Base-by-base conservation (phyloP, 35 echinoderm and acorn worm genomes). In the Chiridota heheva region DNA sequence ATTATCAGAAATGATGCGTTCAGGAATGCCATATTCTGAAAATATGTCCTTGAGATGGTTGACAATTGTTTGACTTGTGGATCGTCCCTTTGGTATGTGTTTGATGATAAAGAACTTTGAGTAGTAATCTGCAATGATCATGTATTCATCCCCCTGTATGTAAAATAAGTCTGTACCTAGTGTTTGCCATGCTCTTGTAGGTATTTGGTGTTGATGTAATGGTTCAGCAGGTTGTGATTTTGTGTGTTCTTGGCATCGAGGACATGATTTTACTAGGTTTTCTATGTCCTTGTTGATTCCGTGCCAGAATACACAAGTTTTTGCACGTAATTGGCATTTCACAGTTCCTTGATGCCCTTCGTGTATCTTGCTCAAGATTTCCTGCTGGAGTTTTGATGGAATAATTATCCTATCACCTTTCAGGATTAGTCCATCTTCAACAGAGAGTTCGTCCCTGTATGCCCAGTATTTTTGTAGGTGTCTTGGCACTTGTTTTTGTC, bases 101-200 rank as follows among this genome's bases (percentile, higher is more conserved):
- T 47, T 63, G 13, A 86, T 36, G 2, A 86, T 29, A 8, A 73
- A 38, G 51, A 85, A 85, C 45, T 91, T 91, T 0, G 81, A 85
- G 45, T 85, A 87, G 31, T 92, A 92, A 36, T 92, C 84, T 26
- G 84, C 59, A 31, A 92, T 20, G 12, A 87, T 36, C 6, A 86
- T 60, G 24, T 74, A 92, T 2, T 92, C 53, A 16, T 67, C 57
- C 10, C 67, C 76, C 24, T 70, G 32, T 42, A 92, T 40, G 24
- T 37, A 40, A 46, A 87, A 92, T 36, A 91, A 49, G 42, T 91
- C 90, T 64, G 64, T 73, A 32, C 74, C 89, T 1, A 92, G 25
- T 13, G 55, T 35, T 42, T 86, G 74, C 48, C 83, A 92, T 36
- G 89, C 74, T 10, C 65, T 25, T 1, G 59, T 69, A 44, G 88